Conservation (phyloP, 2,888 invertebrate species). For the Conus canariensis region DNA sequence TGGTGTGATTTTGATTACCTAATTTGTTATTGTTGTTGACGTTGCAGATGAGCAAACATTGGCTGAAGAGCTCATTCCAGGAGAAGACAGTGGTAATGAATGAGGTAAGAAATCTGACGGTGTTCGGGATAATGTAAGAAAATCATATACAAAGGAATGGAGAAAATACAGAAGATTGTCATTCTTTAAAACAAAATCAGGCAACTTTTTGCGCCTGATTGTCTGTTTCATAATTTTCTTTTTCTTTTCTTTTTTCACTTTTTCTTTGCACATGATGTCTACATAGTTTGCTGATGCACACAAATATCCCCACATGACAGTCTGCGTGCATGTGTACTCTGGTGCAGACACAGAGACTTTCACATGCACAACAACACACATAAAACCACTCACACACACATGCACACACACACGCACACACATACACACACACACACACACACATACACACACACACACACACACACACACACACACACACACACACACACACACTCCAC, state of each 20-base stretch:
- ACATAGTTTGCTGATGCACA: too few species aligned
- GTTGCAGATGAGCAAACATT: constrained; percentile 87
- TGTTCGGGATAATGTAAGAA: too few species aligned
- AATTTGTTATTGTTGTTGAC: constrained; percentile 19
- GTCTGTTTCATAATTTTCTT: not conserved
- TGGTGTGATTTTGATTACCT: too few species aligned
- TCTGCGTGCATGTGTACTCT: too few species aligned
- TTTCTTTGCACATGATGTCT: not conserved
- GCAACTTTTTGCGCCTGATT: not conserved
- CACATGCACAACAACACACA: not conserved
- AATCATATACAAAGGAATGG: too few species aligned
- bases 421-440: too few species aligned
- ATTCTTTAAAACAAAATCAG: too few species aligned
- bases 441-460: not conserved
- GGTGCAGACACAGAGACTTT: too few species aligned
- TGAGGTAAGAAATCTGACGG: constrained; percentile 72
- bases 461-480: not conserved
- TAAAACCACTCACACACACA: not conserved
- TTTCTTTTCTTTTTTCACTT: not conserved
- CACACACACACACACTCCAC: too few species aligned
- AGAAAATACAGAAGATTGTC: too few species aligned
- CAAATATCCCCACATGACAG: too few species aligned
- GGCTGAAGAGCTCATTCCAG: constrained; percentile 85
- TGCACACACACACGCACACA: not conserved
- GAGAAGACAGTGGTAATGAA: constrained; percentile 87